Evolutionary conservation across 2,797 vertebrate species (phyloP).

Genomic region (Orientallactaga sibirica): DNA sequence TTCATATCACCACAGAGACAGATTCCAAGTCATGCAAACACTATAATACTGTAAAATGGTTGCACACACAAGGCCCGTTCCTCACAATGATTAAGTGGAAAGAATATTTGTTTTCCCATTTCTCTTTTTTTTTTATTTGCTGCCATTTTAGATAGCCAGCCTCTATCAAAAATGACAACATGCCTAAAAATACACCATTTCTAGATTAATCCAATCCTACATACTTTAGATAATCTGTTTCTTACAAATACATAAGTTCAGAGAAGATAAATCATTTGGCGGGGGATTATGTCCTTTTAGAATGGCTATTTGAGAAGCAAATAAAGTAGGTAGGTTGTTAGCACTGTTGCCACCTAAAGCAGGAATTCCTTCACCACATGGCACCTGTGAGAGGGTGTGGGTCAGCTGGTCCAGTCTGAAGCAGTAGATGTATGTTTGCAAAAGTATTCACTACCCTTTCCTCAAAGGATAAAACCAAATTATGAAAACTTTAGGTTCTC

Average conservation of each 20-base stretch:
- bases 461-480: background rate
- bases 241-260: background rate
- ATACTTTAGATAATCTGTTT: background rate
- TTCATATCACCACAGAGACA: constrained; percentile 86
- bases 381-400: background rate
- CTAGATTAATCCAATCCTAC: background rate
- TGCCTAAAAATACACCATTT: constrained; percentile 23
- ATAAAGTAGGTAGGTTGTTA: background rate
- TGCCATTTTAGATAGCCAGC: background rate
- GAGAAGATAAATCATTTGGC: background rate
- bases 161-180: constrained; percentile 41
- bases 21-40: constrained; percentile 74
- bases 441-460: background rate
- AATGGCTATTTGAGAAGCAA: constrained; percentile 1
- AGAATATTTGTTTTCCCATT: constrained; percentile 79
- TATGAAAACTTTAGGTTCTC: background rate
- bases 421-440: background rate
- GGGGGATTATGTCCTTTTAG: background rate
- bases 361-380: background rate
- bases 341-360: background rate
- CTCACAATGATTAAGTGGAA: constrained; percentile 46
- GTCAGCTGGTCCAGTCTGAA: background rate
- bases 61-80: background rate
- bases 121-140: constrained; percentile 51
- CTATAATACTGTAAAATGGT: constrained; percentile 76